Evolutionary conservation across 2,797 vertebrate genomes (phyloP).

Genomic region (Tinamus major): DNA sequence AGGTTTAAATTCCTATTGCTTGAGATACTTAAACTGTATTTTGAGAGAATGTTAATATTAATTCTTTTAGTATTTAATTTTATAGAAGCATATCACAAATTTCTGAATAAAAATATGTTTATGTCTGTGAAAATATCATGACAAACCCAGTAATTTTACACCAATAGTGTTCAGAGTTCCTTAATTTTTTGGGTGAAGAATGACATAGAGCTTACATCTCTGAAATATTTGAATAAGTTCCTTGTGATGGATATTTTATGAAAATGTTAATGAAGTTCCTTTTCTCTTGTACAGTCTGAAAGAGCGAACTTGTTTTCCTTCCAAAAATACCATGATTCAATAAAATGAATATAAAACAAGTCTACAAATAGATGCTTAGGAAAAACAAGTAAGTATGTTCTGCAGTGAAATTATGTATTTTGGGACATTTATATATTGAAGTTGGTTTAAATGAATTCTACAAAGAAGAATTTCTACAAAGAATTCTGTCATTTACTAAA

Average conservation of each 20-base stretch:
- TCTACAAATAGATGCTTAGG: not conserved
- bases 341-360: not conserved
- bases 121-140: not conserved
- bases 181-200: not conserved
- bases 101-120: not conserved
- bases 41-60: not conserved
- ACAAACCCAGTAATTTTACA: not conserved
- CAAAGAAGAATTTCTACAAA: not conserved
- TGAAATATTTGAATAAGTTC: not conserved
- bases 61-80: not conserved
- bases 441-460: not conserved
- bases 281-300: not conserved
- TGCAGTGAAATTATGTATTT: constrained; percentile 16
- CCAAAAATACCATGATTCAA: not conserved
- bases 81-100: not conserved
- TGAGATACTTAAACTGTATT: not conserved
- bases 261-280: not conserved
- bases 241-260: not conserved
- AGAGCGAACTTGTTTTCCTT: not conserved
- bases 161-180: not conserved
- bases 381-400: not conserved
- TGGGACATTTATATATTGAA: not conserved
- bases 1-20: not conserved
- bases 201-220: not conserved
- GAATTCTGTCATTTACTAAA: not conserved